Evolutionary conservation across 2,797 vertebrate species (phyloP), one percentile per base, ranked within the genome.

Genomic region (Oryzias dopingdopingensis): DNA sequence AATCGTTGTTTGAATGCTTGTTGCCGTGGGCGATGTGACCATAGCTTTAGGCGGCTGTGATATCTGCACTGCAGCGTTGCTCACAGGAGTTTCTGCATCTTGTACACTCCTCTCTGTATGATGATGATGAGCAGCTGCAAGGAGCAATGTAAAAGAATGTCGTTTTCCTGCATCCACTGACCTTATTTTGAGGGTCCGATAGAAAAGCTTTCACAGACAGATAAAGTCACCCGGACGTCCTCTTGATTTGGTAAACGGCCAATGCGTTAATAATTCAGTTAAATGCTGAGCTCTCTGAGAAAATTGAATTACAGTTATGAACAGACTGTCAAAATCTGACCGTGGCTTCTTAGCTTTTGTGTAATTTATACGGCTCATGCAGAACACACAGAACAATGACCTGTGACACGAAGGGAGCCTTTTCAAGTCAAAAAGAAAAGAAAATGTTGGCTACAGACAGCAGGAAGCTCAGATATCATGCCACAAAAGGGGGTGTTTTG

Each of bases 171-270:
- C 26, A 56, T 12, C 43, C 41, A 37, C 22, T 14, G 6, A 52
- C 59, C 24, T 61, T 56, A 62, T 71, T 56, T 63, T 62, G 14
- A 55, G 49, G 52, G 67, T 55, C 23, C 67, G 18, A 63, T 62
- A 49, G 74, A 63, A 43, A 59, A 56, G 44, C 46, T 52, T 69
- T 52, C 47, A 52, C 37, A 14, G 49, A 50, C 17, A 46, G 51
- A n/a, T 12, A 58, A 37, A 68, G 57, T 61, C 50, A 55, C 12
- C 3, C 14, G 8, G 20, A 44, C 2, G 41, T 52, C 45, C 17
- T 0, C 58, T 47, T 47, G 13, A 64, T 59, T 74, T 20, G 48
- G 42, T 26, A 46, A 69, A 54, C 22, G 7, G 47, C 42, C 53
- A 16, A 51, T 8, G 63, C 17, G 20, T 52, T 42, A 46, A 49